Base-by-base conservation (phyloP, 2,113 vertebrate genomes). In the Rhinopomastus cyanomelas region DNA sequence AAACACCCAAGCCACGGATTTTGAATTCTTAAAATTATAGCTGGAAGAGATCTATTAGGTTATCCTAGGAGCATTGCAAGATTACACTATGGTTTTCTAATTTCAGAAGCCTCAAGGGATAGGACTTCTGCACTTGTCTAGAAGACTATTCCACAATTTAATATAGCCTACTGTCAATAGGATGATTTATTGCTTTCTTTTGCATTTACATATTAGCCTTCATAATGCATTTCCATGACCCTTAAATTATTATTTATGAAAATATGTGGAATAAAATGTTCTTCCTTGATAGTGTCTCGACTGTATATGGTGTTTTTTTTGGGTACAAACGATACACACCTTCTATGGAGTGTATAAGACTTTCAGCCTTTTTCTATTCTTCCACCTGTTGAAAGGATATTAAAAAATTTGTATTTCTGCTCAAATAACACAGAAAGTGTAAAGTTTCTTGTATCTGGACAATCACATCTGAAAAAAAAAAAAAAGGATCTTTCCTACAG, bases 1-100 rank as follows among this genome's bases (percentile, higher is more conserved):
- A 88, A 94, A 92, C 30, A 88, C 21, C 20, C 36, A 81, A 75
- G 32, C 19, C 15, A 34, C 64, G 76, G 85, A 81, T 92, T 95
- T 91, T 94, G 74, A 94, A 89, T 68, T 81, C n/a, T 85, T 91
- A 83, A 91, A 95, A 78, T 84, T 81, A 89, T 64, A 91, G 25
- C 57, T 78, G 46, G 73, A 89, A 91, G 88, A 92, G 65, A 86
- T 89, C 49, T 86, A 61, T 88, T 92, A 89, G 49, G 57, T 93
- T 91, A 65, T 68, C 36, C 27, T 75, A 86, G 69, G 57, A 91
- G 18, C 53, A 84, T 30, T 89, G 57, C 52, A 94, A 80, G 65
- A 84, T 83, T 89, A 75, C 3, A n/a, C 27, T 68, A 14, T 42
- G 65, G 22, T 86, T 94, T 89, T 86, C 34, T 84, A 57, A 81